These are phyloP conservation scores for Ranitomeya variabilis DNA, from an alignment of 2,113 vertebrate species.

Conservation along the genomic window DNA sequence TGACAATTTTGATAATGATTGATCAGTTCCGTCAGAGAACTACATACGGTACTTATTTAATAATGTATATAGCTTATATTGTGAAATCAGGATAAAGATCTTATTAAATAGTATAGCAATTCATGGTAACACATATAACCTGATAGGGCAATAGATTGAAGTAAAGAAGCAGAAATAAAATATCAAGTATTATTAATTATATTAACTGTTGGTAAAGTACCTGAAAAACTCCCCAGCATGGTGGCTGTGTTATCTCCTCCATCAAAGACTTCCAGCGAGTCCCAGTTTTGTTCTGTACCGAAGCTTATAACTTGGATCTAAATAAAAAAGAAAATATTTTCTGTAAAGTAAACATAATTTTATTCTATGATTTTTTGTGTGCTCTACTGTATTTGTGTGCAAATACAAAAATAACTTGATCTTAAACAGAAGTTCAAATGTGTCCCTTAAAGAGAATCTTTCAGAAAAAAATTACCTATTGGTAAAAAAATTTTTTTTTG, in stretches of 20 bases:
- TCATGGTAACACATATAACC: too few species aligned
- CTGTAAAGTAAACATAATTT: background rate
- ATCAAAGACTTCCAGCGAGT: slow-evolving; percentile 96
- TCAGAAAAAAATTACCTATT: too few species aligned
- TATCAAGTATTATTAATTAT: background rate
- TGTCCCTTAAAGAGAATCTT: too few species aligned
- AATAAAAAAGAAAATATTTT: background rate
- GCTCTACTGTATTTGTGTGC: background rate
- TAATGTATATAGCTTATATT: too few species aligned
- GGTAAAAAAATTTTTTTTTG: too few species aligned
- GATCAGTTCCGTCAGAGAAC: too few species aligned
- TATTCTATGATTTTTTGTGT: background rate
- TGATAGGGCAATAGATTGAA: background rate
- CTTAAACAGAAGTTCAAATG: too few species aligned
- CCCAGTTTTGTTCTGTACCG: slow-evolving; percentile 99
- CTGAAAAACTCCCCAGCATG: slow-evolving; percentile 98
- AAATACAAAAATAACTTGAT: background rate
- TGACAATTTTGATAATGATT: too few species aligned
- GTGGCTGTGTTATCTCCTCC: slow-evolving; percentile 94
- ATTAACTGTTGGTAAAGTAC: slow-evolving; percentile 65
- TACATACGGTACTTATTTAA: too few species aligned
- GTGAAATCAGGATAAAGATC: too few species aligned
- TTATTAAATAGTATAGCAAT: too few species aligned
- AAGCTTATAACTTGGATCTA: slow-evolving; percentile 99
- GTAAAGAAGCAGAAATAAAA: background rate